Percentiles rank a stretch among this genome's conserved stretches.
Conservation (phyloP, 2,113 vertebrate species). For the Zosterops borbonicus region DNA sequence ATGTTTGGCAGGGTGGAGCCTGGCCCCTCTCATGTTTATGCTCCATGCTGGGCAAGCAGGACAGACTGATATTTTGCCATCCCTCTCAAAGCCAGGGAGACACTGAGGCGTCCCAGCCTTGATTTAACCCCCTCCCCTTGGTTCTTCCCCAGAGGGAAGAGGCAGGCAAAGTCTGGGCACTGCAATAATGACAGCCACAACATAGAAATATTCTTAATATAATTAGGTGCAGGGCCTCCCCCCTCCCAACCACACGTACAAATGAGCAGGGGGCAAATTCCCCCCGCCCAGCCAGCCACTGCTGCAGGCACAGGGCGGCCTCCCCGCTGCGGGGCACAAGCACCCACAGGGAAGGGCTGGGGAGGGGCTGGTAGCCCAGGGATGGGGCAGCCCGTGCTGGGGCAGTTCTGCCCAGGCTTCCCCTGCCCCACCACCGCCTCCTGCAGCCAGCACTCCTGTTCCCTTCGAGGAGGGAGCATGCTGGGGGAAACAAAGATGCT, state of each 20-base stretch:
- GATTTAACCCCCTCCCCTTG: fast-evolving
- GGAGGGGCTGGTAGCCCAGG: neutral
- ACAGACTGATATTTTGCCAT: neutral
- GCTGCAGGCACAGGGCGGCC: neutral
- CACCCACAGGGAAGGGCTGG: neutral
- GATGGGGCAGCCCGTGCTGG: neutral
- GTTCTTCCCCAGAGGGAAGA: neutral
- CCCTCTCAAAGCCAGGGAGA: neutral
- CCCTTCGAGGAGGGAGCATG: slow-evolving; percentile 54
- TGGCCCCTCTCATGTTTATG: fast-evolving
- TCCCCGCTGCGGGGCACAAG: fast-evolving
- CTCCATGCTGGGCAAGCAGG: neutral
- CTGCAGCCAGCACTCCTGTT: slow-evolving; percentile 37
- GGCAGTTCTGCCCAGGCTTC: neutral
- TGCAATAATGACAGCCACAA: neutral
- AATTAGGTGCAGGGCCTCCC: slow-evolving; percentile 69
- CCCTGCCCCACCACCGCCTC: neutral
- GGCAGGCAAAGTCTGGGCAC: neutral
- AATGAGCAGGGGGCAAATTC: neutral
- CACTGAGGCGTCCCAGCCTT: neutral
- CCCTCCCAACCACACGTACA: slow-evolving; percentile 56
- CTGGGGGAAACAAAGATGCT: slow-evolving; percentile 57
- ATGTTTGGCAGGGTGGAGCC: fast-evolving
- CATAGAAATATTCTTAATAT: slow-evolving; percentile 72
- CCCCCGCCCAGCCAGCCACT: slow-evolving; percentile 1